Base-by-base conservation (phyloP, 2,797 vertebrate species). In the Gallinago nigripennis region DNA sequence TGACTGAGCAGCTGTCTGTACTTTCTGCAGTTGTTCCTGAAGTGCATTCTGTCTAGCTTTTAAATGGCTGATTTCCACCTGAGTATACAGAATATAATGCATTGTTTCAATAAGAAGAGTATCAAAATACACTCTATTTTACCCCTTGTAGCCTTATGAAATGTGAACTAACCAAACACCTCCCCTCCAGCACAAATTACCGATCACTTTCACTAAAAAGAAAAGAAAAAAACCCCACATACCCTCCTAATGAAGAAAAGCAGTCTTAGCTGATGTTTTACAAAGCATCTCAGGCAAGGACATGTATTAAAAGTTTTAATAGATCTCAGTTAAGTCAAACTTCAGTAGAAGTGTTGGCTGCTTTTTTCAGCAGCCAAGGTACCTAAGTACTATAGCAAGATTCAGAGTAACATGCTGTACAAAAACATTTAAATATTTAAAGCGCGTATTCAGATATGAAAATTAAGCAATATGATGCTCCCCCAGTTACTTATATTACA, bases 11-110 rank as follows among this genome's bases (percentile, higher is more conserved):
- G 98, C 98, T 1, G 96, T 97, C 76, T 99, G 99, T 51, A 99
- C 96, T 84, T 98, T 99, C 96, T 98, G 99, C 86, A 99, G 83
- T 61, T 99, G 98, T 5, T 99, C 99, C 78, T 99, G 99, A 4
- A 99, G 98, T 1, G 98, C 97, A 63, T 97, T 99, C 96, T 99
- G 99, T 43, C 98, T 98, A 56, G 99, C 99, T 97, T 99, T 99
- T 25, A 99, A 98, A 97, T 99, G 99, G 94, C 98, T 99, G 97
- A 99, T 98, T 97, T 99, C 99, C 86, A 99, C 99, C 99, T 99
- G 73, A 53, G 94, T 16, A 92, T 43, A 92, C 24, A 96, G 25
- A 92, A 91, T 8, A 73, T 30, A 69, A 37, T 4, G 8, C 19
- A 51, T 9, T 80, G 21, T 79, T 85, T 95, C 48, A 93, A 12